Conservation (phyloP, 2,113 vertebrate genomes). For the Arvicanthis niloticus region DNA sequence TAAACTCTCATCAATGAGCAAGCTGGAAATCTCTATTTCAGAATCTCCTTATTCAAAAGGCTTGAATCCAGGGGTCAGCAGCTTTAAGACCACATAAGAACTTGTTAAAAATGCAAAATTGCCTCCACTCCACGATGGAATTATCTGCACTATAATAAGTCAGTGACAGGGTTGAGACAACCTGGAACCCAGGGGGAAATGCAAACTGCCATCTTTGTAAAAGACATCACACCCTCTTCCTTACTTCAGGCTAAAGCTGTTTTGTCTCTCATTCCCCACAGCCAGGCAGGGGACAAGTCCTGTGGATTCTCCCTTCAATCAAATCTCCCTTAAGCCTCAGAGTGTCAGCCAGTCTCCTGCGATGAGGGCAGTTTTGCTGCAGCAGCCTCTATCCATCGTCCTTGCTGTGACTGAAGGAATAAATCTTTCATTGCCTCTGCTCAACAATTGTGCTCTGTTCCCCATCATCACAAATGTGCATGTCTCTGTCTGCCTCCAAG, state of each 20-base stretch:
- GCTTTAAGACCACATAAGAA: background rate
- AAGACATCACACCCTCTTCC: background rate
- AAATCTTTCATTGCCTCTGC: constrained; percentile 7
- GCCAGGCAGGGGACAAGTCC: background rate
- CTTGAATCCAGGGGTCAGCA: background rate
- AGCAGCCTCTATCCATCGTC: background rate
- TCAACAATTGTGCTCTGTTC: background rate
- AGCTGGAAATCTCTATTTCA: constrained; percentile 2
- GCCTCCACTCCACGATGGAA: background rate
- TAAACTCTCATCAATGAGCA: background rate
- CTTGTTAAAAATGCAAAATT: constrained; percentile 18
- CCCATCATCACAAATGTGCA: background rate
- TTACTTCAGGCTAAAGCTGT: background rate
- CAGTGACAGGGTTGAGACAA: background rate
- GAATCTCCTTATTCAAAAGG: background rate
- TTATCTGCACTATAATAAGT: constrained; percentile 3
- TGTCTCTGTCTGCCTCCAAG: background rate
- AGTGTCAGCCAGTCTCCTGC: background rate
- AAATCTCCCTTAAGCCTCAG: background rate
- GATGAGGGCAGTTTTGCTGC: background rate
- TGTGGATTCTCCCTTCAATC: constrained; percentile 8
- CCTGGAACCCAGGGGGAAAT: background rate
- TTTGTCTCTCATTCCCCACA: background rate
- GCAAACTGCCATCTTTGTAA: background rate
- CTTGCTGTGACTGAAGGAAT: background rate